phyloP scores from a whole-genome alignment of 1,140 invertebrate genomes.

The Andrena cerasifolii region DNA sequence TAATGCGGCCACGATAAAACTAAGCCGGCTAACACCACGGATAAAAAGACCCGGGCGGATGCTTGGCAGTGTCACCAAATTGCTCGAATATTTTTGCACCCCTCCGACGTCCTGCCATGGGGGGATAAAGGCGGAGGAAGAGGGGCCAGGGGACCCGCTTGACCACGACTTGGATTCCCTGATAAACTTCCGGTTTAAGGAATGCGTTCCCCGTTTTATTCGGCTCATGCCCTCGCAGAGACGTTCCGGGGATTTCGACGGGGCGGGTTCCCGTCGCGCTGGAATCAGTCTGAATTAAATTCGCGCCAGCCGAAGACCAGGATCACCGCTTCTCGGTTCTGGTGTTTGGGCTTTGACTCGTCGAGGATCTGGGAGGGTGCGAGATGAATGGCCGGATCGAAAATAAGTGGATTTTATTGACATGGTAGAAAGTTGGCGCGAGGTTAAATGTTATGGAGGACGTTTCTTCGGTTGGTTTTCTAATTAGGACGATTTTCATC shows the following conservation, averaged over 20 bases:
- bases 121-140: conserved; percentile 15
- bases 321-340: neutral
- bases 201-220: conserved; percentile 67
- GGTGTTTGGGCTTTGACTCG: no score
- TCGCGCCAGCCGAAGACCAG: neutral
- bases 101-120: conserved; percentile 25
- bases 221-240: conserved; percentile 1
- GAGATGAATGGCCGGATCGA: no score
- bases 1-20: conserved; percentile 78
- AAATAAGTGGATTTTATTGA: no score
- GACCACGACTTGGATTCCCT: conserved; percentile 63
- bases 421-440: no score
- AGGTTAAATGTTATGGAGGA: no score
- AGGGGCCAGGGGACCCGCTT: conserved; percentile 49
- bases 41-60: conserved; percentile 70
- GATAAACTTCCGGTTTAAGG: conserved; percentile 75
- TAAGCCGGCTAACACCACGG: conserved; percentile 75
- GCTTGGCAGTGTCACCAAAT: conserved; percentile 77
- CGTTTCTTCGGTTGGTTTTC: no score
- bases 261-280: neutral
- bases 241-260: conserved; percentile 24
- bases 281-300: conserved; percentile 30
- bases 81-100: conserved; percentile 76
- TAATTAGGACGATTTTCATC: no score
- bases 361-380: neutral